Evolutionary conservation across 1,140 invertebrate genomes (phyloP), one percentile per base, ranked within the genome.

Genomic region (Heliothis virescens): DNA sequence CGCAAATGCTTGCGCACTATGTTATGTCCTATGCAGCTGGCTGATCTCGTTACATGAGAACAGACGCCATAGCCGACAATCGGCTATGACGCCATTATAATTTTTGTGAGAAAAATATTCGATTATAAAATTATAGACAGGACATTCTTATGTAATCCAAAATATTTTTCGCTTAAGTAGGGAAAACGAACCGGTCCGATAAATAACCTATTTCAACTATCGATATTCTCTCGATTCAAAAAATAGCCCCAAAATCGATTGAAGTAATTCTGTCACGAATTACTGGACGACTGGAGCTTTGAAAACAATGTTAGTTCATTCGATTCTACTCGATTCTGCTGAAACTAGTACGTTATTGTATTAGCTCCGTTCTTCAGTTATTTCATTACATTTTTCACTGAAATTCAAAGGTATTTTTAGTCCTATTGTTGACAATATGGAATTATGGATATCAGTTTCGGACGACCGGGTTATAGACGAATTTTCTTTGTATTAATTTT

Each of bases 291-390:
- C n/a, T n/a, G n/a, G n/a, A 48, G 34, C 47, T 60, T 62, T 41
- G 57, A 74, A 52, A 69, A 74, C 72, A 74, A 74, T 60, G 57
- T 74, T 62, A 34, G 57, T 57, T 73, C 69, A 57, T n/a, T 57
- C 29, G 13, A 55, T 41, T 15, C 52, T 41, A 57, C 52, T 72
- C 48, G 1, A 72, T 52, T 72, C 65, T 16, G 13, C 15, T 21
- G 48, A 53, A 71, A 29, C 50, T 52, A 21, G 3, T 53, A 3
- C 34, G n/a, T 53, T 53, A 71, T 71, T 52, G 3, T 53, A 15
- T 71, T 11, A 21, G 16, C 16, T 12, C 48, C 34, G 48, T 29
- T 47, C 16, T 67, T 18, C 16, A 21, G n/a, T 67, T 67, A 41
- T 67, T 67, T 67, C 41, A 67, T 48, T 67, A 48, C 16, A 67